These are phyloP conservation scores for Lutjanus campechanus DNA, from an alignment of 2,797 vertebrate genomes.

Conservation along the genomic window DNA sequence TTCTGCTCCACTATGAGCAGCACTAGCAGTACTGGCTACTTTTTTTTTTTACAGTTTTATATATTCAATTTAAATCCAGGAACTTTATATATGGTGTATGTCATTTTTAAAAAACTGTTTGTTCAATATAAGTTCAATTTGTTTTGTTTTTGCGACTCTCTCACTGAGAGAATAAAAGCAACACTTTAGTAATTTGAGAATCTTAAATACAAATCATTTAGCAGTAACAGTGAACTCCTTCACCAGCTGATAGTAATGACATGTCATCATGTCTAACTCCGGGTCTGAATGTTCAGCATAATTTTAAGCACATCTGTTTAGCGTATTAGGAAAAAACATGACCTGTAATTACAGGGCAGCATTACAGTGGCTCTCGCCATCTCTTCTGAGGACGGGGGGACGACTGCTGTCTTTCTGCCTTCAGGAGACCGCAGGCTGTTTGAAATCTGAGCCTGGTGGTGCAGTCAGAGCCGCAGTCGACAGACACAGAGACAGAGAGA, in stretches of 20 bases:
- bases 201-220: background rate
- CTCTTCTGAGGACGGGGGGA: slow-evolving; percentile 61
- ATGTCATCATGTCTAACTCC: slow-evolving; percentile 60
- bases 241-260: slow-evolving; percentile 68
- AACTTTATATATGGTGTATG: no score
- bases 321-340: slow-evolving; percentile 81
- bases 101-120: no score
- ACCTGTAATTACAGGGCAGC: slow-evolving; percentile 83
- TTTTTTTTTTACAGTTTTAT: no score
- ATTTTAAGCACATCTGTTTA: slow-evolving; percentile 82
- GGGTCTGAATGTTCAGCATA: slow-evolving; percentile 64
- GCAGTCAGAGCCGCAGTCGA: slow-evolving; percentile 54
- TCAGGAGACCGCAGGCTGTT: slow-evolving; percentile 70
- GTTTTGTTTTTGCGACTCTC: no score
- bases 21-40: no score
- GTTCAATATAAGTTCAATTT: background rate
- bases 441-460: slow-evolving; percentile 77
- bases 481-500: slow-evolving; percentile 40
- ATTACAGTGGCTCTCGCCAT: slow-evolving; percentile 63
- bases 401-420: slow-evolving; percentile 67
- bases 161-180: background rate
- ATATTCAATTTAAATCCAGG: no score
- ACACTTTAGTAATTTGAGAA: background rate
- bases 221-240: slow-evolving; percentile 15
- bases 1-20: no score